A percentile compares a stretch with the other conserved stretches of the same genome.
Evolutionary conservation across 2,797 vertebrate genomes (phyloP).

Genomic region (Knipowitschia caucasica): DNA sequence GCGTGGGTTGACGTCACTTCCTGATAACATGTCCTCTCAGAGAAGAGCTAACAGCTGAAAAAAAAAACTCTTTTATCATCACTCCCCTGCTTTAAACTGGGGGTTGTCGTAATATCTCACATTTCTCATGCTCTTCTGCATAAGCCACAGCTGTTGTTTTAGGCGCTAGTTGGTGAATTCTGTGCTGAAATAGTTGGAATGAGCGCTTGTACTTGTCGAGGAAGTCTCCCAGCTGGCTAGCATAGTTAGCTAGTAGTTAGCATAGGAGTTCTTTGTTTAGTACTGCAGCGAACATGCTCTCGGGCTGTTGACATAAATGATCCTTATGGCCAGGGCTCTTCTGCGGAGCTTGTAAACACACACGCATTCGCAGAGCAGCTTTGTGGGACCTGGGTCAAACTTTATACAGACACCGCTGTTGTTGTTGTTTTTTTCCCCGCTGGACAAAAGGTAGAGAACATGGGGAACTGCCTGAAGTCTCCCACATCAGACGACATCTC

Average conservation of each 20-base stretch:
- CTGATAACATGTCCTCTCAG: constrained; percentile 50
- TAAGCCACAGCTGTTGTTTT: constrained; percentile 5
- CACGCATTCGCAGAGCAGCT: constrained; percentile 15
- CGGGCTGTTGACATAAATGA: constrained; percentile 1
- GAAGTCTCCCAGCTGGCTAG: constrained; percentile 53
- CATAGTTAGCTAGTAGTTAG: constrained; percentile 57
- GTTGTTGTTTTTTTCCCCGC: constrained; percentile 22
- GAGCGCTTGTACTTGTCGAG: constrained; percentile 39
- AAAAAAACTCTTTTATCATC: constrained; percentile 40
- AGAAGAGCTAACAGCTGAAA: constrained; percentile 51
- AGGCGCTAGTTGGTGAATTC: constrained; percentile 16
- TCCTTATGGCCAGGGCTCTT: constrained; percentile 17
- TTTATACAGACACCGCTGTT: constrained; percentile 36
- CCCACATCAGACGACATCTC: constrained; percentile 94
- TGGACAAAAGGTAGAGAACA: constrained; percentile 64
- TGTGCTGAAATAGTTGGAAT: constrained; percentile 31
- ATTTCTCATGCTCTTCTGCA: neutral
- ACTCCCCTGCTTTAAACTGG: constrained; percentile 39
- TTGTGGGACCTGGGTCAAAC: constrained; percentile 23
- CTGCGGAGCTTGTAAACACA: constrained; percentile 5
- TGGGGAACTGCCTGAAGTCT: constrained; percentile 96
- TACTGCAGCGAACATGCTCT: constrained; percentile 44
- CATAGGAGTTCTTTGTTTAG: constrained; percentile 68
- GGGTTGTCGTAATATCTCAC: constrained; percentile 22
- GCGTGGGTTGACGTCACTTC: constrained; percentile 50